These are phyloP conservation scores for Perca schrenkii DNA, from an alignment of 2,113 vertebrate genomes.

Conservation along the genomic window DNA sequence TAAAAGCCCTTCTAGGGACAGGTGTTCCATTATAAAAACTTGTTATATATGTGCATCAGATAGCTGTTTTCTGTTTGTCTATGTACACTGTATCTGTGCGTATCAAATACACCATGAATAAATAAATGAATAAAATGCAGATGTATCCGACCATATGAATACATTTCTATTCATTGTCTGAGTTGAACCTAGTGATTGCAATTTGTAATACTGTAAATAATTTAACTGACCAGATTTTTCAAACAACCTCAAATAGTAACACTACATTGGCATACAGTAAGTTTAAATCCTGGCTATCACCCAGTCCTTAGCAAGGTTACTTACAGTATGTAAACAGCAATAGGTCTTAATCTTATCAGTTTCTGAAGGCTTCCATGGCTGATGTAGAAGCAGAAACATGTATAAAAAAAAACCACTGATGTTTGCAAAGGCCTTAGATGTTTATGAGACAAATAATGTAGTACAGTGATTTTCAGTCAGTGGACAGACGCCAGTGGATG, in stretches of 20 bases:
- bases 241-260: neutral
- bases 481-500: conserved; percentile 27
- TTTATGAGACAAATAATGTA: conserved; percentile 27
- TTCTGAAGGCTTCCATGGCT: neutral
- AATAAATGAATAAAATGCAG: neutral
- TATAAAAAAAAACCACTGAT: neutral
- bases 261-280: too few species aligned
- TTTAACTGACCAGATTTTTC: neutral
- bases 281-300: neutral
- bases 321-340: neutral
- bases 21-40: too few species aligned
- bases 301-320: neutral
- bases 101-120: too few species aligned
- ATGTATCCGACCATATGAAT: neutral
- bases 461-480: conserved; percentile 34
- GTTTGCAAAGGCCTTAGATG: neutral
- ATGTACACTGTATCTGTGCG: too few species aligned
- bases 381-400: neutral
- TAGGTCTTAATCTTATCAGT: neutral
- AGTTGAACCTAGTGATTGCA: neutral
- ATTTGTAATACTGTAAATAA: neutral
- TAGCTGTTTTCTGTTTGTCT: too few species aligned
- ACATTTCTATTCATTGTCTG: neutral
- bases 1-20: too few species aligned
- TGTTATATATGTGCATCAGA: too few species aligned